phyloP scores from a whole-genome alignment of 2,113 vertebrate genomes.

The Periophthalmodon schlosseri region DNA sequence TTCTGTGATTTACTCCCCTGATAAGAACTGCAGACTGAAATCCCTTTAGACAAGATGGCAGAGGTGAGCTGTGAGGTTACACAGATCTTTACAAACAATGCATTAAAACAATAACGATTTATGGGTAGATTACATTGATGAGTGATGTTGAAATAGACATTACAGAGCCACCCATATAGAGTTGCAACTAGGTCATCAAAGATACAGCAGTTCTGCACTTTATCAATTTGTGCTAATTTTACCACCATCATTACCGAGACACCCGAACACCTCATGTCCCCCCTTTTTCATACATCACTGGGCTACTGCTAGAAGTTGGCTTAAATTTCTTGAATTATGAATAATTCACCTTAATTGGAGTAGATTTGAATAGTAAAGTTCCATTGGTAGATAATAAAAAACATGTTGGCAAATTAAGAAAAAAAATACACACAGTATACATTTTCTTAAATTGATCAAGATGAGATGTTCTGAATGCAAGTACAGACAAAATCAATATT shows the following conservation, averaged over 20 bases:
- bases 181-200: conserved; percentile 22
- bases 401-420: no score
- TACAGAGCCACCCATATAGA: neutral
- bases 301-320: conserved; percentile 26
- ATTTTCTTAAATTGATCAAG: no score
- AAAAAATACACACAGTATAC: no score
- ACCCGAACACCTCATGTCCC: conserved; percentile 42
- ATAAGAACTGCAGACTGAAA: conserved; percentile 65
- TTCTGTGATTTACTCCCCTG: conserved; percentile 66
- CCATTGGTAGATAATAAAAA: no score
- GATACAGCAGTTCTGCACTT: conserved; percentile 48
- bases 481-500: neutral
- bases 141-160: neutral
- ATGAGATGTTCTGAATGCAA: neutral
- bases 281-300: conserved; percentile 31
- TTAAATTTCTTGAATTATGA: conserved; percentile 14
- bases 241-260: conserved; percentile 43
- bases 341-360: no score
- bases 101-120: conserved; percentile 15
- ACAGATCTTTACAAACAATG: conserved; percentile 55
- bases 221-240: conserved; percentile 58
- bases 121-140: conserved; percentile 4
- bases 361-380: no score
- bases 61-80: conserved; percentile 64
- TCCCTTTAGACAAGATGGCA: conserved; percentile 63